Evolutionary conservation across 2,113 vertebrate species (phyloP), one percentile per base, ranked within the genome.

Genomic region (Tapirus terrestris): DNA sequence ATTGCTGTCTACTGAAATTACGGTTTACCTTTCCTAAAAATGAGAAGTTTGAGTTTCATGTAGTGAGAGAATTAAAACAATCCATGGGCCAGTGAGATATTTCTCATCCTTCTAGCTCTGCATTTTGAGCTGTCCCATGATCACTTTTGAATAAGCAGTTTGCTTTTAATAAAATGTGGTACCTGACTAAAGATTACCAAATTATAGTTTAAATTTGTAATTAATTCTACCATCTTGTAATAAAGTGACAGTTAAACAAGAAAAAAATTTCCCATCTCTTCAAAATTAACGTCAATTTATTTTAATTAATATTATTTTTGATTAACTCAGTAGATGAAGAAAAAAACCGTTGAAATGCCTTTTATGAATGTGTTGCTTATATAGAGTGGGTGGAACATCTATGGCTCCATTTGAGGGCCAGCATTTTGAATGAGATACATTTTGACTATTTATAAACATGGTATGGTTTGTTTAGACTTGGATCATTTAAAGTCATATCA

Each of bases 161-260:
- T 75, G 65, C 76, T 90, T 83, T 92, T 79, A 90, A 45, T 96
- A 92, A 75, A 95, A 82, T 53, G 88, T 91, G 43, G 27, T 89
- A 18, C 70, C 76, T 91, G n/a, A 60, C 23, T 89, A 60, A 91
- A 86, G 53, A 61, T 60, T 83, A 25, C 60, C 67, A 88, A 81
- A 12, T 91, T 68, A 77, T 3, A 73, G 1, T 85, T 92, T 97
- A 95, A 96, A 88, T 92, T 91, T 96, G 33, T 95, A 93, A 87
- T 70, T 90, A 86, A 83, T 77, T 85, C 45, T 88, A 13, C 48
- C 43, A 21, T 94, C 67, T 76, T 96, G 12, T 33, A 97, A 87
- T 97, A 93, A 97, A 97, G 10, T 93, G 58, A 94, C 18, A 67
- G 31, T 82, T 96, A 96, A 97, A 79, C 82, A 82, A 56, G n/a